Evolutionary conservation across 2,888 invertebrate species (phyloP).

Genomic region (Linnaemya vulpina): DNA sequence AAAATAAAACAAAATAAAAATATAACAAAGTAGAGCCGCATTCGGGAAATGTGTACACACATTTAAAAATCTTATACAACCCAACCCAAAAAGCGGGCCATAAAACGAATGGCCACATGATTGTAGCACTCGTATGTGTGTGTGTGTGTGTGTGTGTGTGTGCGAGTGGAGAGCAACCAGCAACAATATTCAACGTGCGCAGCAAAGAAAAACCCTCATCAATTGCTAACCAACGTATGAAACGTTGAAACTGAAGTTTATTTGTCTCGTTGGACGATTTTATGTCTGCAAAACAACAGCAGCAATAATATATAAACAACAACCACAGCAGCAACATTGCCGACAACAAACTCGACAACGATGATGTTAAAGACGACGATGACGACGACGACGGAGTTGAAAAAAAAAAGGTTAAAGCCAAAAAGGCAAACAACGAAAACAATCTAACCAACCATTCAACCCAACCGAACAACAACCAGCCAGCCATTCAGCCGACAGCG

Average conservation of each 20-base stretch:
- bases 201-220: constrained; percentile 60
- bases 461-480: constrained; percentile 43
- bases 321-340: constrained; percentile 6
- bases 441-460: constrained; percentile 52
- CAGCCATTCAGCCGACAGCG: constrained; percentile 72
- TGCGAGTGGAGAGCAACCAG: constrained; percentile 33
- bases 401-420: constrained; percentile 66
- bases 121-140: not conserved
- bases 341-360: constrained; percentile 41
- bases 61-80: constrained; percentile 67
- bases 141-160: too few species aligned
- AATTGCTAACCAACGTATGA: constrained; percentile 61
- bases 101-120: constrained; percentile 53
- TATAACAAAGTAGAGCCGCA: constrained; percentile 72
- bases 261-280: constrained; percentile 71
- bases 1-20: too few species aligned
- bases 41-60: constrained; percentile 64
- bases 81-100: constrained; percentile 70
- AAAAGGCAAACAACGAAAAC: constrained; percentile 60
- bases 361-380: constrained; percentile 14
- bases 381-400: too few species aligned
- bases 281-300: constrained; percentile 62
- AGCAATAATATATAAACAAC: constrained; percentile 21
- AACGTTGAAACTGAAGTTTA: constrained; percentile 68
- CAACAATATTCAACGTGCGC: constrained; percentile 24